Evolutionary conservation across 2,888 invertebrate genomes (phyloP).

Genomic region (Caprella mutica): DNA sequence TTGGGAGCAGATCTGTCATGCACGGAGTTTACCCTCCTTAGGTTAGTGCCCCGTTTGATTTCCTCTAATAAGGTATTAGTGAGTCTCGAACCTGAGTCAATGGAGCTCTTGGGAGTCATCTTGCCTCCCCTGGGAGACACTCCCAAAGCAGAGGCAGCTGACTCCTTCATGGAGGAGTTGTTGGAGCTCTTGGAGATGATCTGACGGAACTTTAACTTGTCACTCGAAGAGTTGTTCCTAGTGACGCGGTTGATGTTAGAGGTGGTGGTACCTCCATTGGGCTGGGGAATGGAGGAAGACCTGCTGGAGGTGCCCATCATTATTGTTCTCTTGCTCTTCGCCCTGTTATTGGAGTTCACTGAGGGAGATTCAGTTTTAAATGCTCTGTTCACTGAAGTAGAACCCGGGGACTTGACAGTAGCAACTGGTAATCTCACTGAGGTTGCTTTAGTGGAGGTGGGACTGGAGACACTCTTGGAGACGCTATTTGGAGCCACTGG

Average conservation of each 20-base stretch:
- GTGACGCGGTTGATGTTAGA: background rate
- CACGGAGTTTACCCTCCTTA: slow-evolving; percentile 63
- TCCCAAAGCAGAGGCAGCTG: too few relatives aligned
- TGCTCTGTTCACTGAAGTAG: background rate
- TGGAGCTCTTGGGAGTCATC: too few relatives aligned
- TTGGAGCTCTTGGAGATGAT: background rate
- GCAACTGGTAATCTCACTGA: background rate
- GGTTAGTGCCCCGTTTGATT: slow-evolving; percentile 72
- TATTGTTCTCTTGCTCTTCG: background rate
- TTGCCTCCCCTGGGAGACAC: too few relatives aligned
- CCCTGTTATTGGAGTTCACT: background rate
- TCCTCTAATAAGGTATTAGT: too few relatives aligned
- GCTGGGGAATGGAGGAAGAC: slow-evolving; percentile 2
- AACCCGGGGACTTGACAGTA: background rate
- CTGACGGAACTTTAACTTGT: slow-evolving; percentile 8
- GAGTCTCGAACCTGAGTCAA: too few relatives aligned
- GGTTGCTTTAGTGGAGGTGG: background rate
- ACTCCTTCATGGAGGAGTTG: background rate
- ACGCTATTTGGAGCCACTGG: slow-evolving; percentile 1
- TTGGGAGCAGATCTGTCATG: slow-evolving; percentile 82
- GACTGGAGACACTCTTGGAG: background rate
- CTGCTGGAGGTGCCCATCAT: background rate
- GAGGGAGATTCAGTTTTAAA: too few relatives aligned
- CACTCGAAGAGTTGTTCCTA: slow-evolving; percentile 1
- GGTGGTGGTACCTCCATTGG: slow-evolving; percentile 1